Evolutionary conservation across 2,113 vertebrate species (phyloP).

Genomic region (Micromys minutus): DNA sequence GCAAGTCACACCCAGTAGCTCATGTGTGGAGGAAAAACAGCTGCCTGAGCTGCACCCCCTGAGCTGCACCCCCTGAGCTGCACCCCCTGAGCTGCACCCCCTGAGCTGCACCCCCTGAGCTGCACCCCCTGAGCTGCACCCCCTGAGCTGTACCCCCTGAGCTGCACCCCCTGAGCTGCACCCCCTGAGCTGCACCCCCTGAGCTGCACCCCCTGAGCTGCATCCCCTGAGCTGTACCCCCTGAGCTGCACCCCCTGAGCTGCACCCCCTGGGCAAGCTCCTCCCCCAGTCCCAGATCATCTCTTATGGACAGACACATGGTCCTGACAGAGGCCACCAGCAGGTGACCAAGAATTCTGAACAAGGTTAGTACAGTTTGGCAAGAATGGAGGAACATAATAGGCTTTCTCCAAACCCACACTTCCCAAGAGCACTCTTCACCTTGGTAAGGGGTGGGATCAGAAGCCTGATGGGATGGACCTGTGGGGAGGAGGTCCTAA

Average conservation of each 20-base stretch:
- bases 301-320: too few relatives aligned
- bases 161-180: background rate
- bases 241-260: too few relatives aligned
- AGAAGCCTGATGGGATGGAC: background rate
- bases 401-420: background rate
- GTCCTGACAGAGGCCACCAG: background rate
- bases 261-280: rapidly evolving
- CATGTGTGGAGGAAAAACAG: rapidly evolving
- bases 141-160: too few relatives aligned
- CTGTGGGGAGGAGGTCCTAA: background rate
- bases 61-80: background rate
- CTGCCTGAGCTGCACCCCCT: background rate
- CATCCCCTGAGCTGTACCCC: background rate
- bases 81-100: background rate
- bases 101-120: background rate
- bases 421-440: background rate
- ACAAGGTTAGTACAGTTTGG: rapidly evolving
- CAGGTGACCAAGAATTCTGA: background rate
- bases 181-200: background rate
- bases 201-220: background rate
- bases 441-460: rapidly evolving
- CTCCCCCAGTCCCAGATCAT: rapidly evolving
- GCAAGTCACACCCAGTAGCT: background rate
- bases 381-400: background rate
- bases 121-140: background rate